Conservation (phyloP, 1,140 invertebrate species). For the Apis florea region DNA sequence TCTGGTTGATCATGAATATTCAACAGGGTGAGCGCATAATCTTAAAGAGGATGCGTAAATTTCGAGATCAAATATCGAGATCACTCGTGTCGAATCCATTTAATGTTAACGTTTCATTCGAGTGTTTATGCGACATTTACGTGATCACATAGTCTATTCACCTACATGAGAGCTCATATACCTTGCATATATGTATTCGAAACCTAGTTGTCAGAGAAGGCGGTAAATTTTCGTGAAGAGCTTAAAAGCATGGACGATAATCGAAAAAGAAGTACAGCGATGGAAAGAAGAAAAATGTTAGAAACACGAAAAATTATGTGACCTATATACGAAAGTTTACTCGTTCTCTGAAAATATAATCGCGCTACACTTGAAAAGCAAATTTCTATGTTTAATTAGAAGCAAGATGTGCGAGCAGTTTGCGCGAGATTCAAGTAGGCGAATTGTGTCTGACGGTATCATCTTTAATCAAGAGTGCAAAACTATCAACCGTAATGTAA, state of each 20-base stretch:
- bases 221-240: neutral
- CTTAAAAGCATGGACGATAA: constrained; percentile 5
- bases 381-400: constrained; percentile 11
- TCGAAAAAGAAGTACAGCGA: neutral
- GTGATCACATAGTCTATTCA: too few species aligned
- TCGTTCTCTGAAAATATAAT: neutral
- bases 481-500: neutral
- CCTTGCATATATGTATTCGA: neutral
- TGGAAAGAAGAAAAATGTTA: neutral
- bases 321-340: constrained; percentile 23
- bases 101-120: neutral
- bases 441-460: neutral
- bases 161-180: too few species aligned
- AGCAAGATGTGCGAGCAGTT: neutral
- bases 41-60: constrained; percentile 58
- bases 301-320: neutral
- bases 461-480: neutral
- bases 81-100: neutral
- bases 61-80: constrained; percentile 43
- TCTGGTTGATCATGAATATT: constrained; percentile 67
- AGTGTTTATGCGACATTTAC: neutral
- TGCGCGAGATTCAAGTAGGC: neutral
- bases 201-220: neutral
- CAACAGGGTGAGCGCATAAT: constrained; percentile 57
- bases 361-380: neutral